phyloP scores from a whole-genome alignment of 2,797 vertebrate genomes.

The Choloepus didactylus region DNA sequence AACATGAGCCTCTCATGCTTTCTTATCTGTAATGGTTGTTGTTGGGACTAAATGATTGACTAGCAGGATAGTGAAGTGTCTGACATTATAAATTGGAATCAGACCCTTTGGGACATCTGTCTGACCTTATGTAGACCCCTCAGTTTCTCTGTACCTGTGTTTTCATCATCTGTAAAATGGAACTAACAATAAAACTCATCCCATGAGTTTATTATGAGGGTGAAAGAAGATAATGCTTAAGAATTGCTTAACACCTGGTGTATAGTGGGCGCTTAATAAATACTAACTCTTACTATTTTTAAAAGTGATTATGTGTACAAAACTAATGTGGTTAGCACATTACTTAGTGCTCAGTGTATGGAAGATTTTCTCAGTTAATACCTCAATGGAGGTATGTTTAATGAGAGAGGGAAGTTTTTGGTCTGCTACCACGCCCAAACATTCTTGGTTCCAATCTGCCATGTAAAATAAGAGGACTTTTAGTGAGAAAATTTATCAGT shows the following conservation, averaged over 20 bases:
- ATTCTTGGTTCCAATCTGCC: conserved; percentile 17
- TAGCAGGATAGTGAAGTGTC: background rate
- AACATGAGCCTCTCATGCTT: background rate
- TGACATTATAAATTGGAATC: background rate
- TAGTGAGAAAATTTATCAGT: background rate
- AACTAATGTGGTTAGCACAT: background rate
- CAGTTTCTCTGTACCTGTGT: background rate
- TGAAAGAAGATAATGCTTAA: background rate
- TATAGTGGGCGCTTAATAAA: background rate
- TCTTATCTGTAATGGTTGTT: background rate
- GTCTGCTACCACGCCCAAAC: background rate
- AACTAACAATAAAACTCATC: background rate
- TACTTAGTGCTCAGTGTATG: background rate
- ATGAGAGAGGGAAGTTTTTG: background rate
- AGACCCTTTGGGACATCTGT: background rate
- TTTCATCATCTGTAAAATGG: background rate
- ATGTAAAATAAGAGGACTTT: conserved; percentile 36
- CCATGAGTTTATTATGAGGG: background rate
- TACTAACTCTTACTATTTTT: background rate
- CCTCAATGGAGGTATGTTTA: background rate
- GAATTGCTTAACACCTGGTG: background rate
- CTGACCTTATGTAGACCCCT: background rate
- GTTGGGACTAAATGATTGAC: background rate
- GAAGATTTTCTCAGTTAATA: background rate
- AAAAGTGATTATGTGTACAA: background rate